Evolutionary conservation across 2,797 vertebrate genomes (phyloP).

Genomic region (Anguilla marmorata): DNA sequence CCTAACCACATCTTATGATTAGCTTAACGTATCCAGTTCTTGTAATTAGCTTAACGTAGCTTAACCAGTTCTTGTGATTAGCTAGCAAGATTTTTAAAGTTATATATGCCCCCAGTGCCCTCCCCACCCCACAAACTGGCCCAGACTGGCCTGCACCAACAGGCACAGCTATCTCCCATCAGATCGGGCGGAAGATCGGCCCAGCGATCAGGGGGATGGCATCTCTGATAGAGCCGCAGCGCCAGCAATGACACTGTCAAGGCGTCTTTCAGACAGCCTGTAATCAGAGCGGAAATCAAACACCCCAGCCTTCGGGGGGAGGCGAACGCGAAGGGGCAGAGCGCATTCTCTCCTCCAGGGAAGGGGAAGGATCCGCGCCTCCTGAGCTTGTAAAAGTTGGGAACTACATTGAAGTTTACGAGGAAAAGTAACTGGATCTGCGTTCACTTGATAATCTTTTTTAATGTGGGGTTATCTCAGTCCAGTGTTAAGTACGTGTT

Average conservation of each 20-base stretch:
- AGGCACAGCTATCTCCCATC: neutral
- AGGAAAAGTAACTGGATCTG: constrained; percentile 37
- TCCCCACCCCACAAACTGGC: neutral
- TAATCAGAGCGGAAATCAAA: constrained; percentile 16
- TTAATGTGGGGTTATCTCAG: neutral
- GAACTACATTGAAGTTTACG: constrained; percentile 10
- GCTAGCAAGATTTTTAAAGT: neutral
- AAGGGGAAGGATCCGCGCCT: neutral
- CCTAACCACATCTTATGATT: neutral
- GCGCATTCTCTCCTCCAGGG: neutral
- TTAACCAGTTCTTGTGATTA: neutral
- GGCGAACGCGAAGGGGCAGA: neutral
- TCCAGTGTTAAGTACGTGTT: constrained; percentile 44
- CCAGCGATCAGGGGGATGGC: neutral
- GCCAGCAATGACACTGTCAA: neutral
- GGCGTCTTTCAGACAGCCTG: neutral
- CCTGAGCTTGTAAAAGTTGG: neutral
- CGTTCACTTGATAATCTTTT: constrained; percentile 26
- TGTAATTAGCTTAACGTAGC: no score
- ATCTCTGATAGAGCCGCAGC: neutral
- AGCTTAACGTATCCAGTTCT: neutral
- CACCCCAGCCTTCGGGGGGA: neutral
- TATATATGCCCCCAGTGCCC: neutral
- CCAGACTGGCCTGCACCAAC: neutral
- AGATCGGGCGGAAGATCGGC: neutral